Evolutionary conservation across 2,113 vertebrate genomes (phyloP).

Genomic region (Ardeotis arabs): DNA sequence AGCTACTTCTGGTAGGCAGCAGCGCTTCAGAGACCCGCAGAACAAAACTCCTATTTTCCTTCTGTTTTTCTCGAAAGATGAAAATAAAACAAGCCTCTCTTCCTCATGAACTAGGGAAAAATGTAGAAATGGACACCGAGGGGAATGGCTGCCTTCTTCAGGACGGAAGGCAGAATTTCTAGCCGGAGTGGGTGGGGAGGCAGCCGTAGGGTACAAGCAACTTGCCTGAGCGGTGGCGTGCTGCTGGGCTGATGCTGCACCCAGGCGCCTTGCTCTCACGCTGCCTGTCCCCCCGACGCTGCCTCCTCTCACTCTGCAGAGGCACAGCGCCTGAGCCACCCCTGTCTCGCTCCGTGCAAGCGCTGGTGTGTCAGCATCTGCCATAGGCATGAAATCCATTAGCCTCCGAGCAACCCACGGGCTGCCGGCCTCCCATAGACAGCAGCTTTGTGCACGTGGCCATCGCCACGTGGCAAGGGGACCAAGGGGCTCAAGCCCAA

Average conservation of each 20-base stretch:
- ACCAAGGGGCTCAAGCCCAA: neutral
- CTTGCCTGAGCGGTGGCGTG: neutral
- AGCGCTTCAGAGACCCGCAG: neutral
- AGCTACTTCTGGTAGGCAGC: neutral
- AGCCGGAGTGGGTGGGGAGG: neutral
- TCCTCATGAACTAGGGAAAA: neutral
- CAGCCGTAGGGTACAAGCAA: accelerated
- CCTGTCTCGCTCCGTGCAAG: neutral
- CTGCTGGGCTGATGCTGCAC: neutral
- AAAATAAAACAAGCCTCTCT: neutral
- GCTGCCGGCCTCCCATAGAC: neutral
- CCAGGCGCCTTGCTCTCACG: accelerated
- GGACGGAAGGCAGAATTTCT: neutral
- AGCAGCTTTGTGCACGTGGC: no score
- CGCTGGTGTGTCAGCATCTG: neutral
- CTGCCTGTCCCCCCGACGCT: neutral
- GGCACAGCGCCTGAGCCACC: accelerated
- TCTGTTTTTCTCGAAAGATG: neutral
- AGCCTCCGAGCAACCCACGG: accelerated
- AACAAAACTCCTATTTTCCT: neutral
- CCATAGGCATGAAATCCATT: neutral
- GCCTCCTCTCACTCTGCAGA: neutral
- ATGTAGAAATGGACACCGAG: neutral
- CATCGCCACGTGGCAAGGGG: neutral
- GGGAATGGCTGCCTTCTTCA: neutral